Evolutionary conservation across 2,113 vertebrate genomes (phyloP).

Genomic region (Ameiurus melas): DNA sequence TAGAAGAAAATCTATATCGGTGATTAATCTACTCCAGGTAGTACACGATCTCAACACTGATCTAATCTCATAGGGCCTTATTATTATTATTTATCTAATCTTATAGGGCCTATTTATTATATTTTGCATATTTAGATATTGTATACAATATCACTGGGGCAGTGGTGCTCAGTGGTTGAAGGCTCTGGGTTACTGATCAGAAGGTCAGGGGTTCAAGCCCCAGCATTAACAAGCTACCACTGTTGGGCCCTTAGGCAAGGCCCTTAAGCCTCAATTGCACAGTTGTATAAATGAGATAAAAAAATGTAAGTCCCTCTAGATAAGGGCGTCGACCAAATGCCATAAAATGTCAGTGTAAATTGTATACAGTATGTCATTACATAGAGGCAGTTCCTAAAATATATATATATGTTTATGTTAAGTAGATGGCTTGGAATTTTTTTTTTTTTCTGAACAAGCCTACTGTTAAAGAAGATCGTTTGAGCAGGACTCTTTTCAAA

Average conservation of each 20-base stretch:
- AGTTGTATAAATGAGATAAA: too few relatives aligned
- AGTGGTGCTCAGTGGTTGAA: too few relatives aligned
- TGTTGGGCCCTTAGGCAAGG: too few relatives aligned
- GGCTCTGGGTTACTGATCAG: too few relatives aligned
- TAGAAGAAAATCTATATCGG: background rate
- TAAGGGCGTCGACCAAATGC: too few relatives aligned
- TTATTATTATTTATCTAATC: background rate
- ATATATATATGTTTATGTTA: too few relatives aligned
- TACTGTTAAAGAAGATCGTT: constrained; percentile 43
- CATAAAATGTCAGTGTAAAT: too few relatives aligned
- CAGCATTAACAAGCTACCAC: too few relatives aligned
- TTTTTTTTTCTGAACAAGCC: constrained; percentile 10
- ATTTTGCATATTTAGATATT: background rate
- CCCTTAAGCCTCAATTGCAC: too few relatives aligned
- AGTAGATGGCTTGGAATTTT: constrained; percentile 34
- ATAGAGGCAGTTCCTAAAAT: background rate
- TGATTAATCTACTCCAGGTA: background rate
- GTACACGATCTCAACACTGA: background rate
- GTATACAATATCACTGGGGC: background rate
- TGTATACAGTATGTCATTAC: background rate
- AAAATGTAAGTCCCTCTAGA: too few relatives aligned
- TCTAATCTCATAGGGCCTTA: constrained; percentile 5
- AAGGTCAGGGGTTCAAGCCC: too few relatives aligned
- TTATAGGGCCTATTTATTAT: background rate
- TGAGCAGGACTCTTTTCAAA: constrained; percentile 56